Evolutionary conservation across 2,113 vertebrate species (phyloP), one percentile per base, ranked within the genome.

Genomic region (Lipotes vexillifer): DNA sequence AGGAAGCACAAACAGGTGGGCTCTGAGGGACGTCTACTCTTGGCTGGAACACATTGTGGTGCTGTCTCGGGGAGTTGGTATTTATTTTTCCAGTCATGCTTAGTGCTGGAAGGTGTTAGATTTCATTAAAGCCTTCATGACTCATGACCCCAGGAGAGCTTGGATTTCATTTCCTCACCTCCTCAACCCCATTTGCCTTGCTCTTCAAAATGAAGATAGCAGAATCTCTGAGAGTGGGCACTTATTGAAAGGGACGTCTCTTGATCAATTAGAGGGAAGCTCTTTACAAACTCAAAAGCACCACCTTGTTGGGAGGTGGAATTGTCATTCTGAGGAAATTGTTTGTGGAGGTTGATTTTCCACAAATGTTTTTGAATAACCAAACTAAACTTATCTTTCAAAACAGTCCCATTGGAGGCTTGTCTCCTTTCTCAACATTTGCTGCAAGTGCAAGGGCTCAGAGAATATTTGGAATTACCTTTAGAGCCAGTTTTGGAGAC

Each of bases 121-220:
- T 96, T 98, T 86, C 94, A 93, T 21, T 52, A 81, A 68, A 97
- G 97, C 88, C 75, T 52, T 72, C 92, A 33, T 86, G 92, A 61
- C 57, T 92, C 72, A 59, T 71, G 87, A 65, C 46, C 57, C 80
- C 41, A 7, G 41, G 93, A 88, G 69, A 93, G 94, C 74, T 92
- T 29, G 49, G 86, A 85, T 94, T 96, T 81, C 61, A 49, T 6
- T 25, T 71, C 57, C 46, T 36, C 44, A 31, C 18, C 41, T 86
- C 61, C 36, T 92, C 36, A 25, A 31, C 2, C 59, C 46, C 38
- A 44, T 89, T 93, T 63, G 44, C 83, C 57, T 83, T 72, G 59
- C 68, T 97, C 77, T 89, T 41, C 44, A 36, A 75, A 91, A 57
- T 92, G 59, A 85, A 90, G 90, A 69, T 2, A 63, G 10, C n/a